phyloP scores from a whole-genome alignment of 2,113 vertebrate genomes.

The Pitta sordida region DNA sequence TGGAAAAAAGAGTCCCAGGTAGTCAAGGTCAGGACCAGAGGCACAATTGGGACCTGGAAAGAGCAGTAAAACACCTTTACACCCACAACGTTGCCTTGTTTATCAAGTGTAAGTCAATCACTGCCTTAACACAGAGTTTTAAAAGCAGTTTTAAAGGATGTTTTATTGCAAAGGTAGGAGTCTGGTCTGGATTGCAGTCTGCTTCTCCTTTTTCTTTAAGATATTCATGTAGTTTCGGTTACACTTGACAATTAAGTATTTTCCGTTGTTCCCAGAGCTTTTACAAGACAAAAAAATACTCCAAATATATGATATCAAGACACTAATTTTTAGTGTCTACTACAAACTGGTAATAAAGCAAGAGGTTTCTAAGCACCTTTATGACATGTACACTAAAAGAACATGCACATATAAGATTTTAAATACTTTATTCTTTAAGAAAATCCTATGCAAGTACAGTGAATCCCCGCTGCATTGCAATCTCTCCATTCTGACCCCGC shows the following conservation, averaged over 20 bases:
- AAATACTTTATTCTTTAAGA: neutral
- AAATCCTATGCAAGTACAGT: neutral
- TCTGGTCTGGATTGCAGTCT: neutral
- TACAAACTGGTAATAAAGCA: neutral
- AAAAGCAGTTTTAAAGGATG: neutral
- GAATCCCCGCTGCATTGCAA: no score
- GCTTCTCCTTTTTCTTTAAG: neutral
- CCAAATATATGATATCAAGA: neutral
- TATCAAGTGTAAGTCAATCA: fast-evolving
- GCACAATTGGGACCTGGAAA: fast-evolving
- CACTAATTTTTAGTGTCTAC: neutral
- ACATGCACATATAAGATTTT: neutral
- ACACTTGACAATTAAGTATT: neutral
- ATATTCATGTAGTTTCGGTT: neutral
- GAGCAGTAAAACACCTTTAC: neutral
- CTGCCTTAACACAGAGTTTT: neutral
- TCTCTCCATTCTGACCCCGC: no score
- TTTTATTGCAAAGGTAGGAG: neutral
- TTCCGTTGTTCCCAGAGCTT: neutral
- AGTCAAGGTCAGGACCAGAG: neutral
- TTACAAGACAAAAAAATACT: neutral
- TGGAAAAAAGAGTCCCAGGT: neutral
- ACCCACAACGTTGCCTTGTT: neutral
- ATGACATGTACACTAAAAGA: neutral
- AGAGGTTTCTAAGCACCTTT: neutral